Evolutionary conservation across 2,113 vertebrate genomes (phyloP), one percentile per base, ranked within the genome.

Genomic region (Pantherophis guttatus): DNA sequence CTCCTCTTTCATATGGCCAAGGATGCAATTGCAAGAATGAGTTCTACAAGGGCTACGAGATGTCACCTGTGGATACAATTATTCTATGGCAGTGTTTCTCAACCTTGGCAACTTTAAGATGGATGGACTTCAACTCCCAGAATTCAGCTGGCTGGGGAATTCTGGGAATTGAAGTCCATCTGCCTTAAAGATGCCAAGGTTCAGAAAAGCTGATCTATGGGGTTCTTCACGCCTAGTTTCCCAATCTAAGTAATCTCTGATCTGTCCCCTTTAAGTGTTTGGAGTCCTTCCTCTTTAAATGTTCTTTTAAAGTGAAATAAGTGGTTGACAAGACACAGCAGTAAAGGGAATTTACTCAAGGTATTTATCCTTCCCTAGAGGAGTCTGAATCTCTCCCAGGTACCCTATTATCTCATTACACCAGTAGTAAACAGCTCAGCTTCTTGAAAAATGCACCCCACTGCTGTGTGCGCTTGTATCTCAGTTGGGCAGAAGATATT

Each of bases 401-500:
- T 88, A 96, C 94, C 95, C 93, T 54, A 91, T 90, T 70, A 88
- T 89, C 44, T 95, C 93, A 91, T 93, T 93, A 62, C 86, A 91
- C 91, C 59, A 19, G 65, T 90, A 91, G 93, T 91, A 96, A 96
- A 96, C 94, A 97, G 12, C 65, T 94, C 86, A 1, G 94, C 95
- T 97, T 95, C 96, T 95, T n/a, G 94, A 96, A 96, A 58, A 50
- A 62, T 53, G 92, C n/a, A 62, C 58, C 92, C 89, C 0, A 0
- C 86, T 33, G 52, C 26, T 93, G 88, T 39, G 39, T 12, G 0
- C 54, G 11, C 1, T 0, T 0, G 0, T 44, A 81, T 0, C 1
- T 87, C 86, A 15, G 1, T 23, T 94, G 33, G 0, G 59, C 5
- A 86, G 2, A 92, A 91, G 95, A 44, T 29, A 15, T 90, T 93